Percentiles rank a stretch among this genome's conserved stretches.
Evolutionary conservation across 1,140 invertebrate species (phyloP).

Genomic region (Drosophila sturtevanti): DNA sequence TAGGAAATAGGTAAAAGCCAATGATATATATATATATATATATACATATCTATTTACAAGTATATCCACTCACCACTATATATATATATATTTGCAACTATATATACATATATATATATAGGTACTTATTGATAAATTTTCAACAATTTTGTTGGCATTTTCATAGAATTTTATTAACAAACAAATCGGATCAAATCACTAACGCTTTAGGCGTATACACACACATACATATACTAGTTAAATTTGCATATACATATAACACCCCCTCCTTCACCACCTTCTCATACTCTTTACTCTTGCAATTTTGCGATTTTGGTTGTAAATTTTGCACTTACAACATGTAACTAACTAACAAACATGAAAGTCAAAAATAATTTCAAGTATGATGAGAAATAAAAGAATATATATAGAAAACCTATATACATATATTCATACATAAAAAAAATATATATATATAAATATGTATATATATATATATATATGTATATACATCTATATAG

Average conservation of each 20-base stretch:
- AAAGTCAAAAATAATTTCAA: constrained; percentile 58
- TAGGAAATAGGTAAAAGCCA: too few relatives aligned
- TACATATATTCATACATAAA: constrained; percentile 22
- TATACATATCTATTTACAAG: too few relatives aligned
- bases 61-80: too few relatives aligned
- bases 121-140: neutral
- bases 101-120: too few relatives aligned
- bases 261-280: too few relatives aligned
- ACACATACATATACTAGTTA: neutral
- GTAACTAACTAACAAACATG: constrained; percentile 56
- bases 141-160: constrained; percentile 4
- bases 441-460: constrained; percentile 43
- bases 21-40: too few relatives aligned
- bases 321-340: constrained; percentile 58
- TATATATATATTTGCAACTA: too few relatives aligned
- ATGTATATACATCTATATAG: neutral
- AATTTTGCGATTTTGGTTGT: constrained; percentile 63
- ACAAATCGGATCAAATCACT: constrained; percentile 18
- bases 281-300: too few relatives aligned
- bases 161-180: constrained; percentile 10
- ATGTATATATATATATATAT: neutral
- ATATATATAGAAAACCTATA: constrained; percentile 40
- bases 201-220: neutral
- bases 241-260: constrained; percentile 41
- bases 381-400: constrained; percentile 19